Evolutionary conservation across 2,797 vertebrate genomes (phyloP), one percentile per base, ranked within the genome.

Genomic region (Columba guinea): DNA sequence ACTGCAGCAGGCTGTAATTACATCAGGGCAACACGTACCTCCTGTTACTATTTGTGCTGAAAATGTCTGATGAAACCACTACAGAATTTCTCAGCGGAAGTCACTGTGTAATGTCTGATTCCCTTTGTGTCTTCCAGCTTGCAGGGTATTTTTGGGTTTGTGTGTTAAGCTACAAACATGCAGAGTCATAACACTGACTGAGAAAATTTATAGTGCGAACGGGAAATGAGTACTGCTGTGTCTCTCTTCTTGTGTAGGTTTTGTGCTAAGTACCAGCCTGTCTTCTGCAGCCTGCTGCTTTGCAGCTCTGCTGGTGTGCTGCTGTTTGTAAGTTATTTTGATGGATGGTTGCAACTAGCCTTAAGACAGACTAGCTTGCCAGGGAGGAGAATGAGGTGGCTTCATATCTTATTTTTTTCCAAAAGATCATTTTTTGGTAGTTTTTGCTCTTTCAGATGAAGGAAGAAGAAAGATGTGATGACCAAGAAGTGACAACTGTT

Each of bases 1-100:
- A 26, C 48, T 68, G 75, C 16, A 77, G 60, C 64, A 28, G 89
- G 81, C 41, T 95, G 92, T 91, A 96, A 95, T 95, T 97, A 82
- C 84, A 95, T 69, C 58, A 84, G 76, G 71, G 84, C 78, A 91
- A 23, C 65, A 84, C 0, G 2, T 88, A 63, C 49, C 83, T 86
- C 64, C 69, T 77, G 46, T 85, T 94, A 67, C 90, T 94, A 88
- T 94, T 90, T 91, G 67, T 78, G 77, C 83, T 65, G 52, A 39
- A 39, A 68, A 46, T 0, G 35, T 93, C 78, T 93, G 65, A 51
- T 70, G 52, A 79, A 37, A 70, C 56, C 84, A 34, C 71, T 74
- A 46, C 78, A 56, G 85, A 65, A 78, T 95, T 96, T 95, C 80
- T 79, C 78, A 90, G 1, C 39, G 79, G 86, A 91, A 96, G 87